phyloP scores from a whole-genome alignment of 2,113 vertebrate genomes.

The Peromyscus californicus region DNA sequence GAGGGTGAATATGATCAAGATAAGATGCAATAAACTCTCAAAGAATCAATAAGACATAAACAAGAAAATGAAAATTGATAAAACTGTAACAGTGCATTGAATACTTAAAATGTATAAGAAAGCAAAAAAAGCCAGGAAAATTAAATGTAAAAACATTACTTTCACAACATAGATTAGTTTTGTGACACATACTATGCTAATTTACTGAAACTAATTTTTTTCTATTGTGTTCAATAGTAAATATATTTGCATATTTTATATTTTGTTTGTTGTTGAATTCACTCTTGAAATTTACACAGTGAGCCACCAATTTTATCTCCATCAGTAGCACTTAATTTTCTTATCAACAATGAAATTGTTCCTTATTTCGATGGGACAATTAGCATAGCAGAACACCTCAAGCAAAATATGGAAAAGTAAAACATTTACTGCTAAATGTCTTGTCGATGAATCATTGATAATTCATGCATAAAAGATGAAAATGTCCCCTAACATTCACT shows the following conservation, averaged over 20 bases:
- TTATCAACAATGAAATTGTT: conserved; percentile 62
- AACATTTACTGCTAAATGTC: neutral
- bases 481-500: neutral
- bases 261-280: conserved; percentile 4
- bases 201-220: conserved; percentile 38
- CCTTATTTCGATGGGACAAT: conserved; percentile 49
- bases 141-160: neutral
- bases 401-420: conserved; percentile 48
- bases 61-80: neutral
- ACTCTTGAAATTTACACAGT: neutral
- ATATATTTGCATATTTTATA: neutral
- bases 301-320: neutral
- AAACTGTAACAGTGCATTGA: neutral
- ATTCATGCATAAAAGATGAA: conserved; percentile 16
- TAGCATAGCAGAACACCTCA: conserved; percentile 11
- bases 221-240: conserved; percentile 22
- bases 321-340: conserved; percentile 14
- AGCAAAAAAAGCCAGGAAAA: conserved; percentile 6
- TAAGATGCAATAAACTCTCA: neutral
- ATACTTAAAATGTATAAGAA: conserved; percentile 27
- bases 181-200: neutral
- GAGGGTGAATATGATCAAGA: neutral
- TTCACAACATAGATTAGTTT: conserved; percentile 44
- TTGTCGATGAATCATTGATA: neutral
- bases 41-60: neutral